Percentiles rank a stretch among this genome's conserved stretches.
Evolutionary conservation across 2,113 vertebrate species (phyloP).

Genomic region (Hyaena hyaena): DNA sequence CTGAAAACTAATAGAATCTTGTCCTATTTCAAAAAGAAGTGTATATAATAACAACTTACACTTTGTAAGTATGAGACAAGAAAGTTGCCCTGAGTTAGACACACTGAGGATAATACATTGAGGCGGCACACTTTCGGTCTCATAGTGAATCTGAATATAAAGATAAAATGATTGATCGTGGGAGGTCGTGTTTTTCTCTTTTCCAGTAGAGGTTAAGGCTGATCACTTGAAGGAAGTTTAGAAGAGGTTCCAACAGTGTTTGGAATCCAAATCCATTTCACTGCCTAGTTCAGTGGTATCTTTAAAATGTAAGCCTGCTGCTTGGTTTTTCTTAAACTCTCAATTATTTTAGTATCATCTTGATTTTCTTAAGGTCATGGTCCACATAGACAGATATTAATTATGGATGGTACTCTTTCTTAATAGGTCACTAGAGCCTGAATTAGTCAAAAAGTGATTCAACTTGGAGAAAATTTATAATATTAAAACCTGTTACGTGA

Average conservation of each 20-base stretch:
- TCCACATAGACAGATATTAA: neutral
- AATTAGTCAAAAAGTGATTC: constrained; percentile 52
- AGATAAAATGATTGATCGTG: neutral
- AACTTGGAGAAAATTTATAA: neutral
- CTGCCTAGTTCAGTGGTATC: neutral
- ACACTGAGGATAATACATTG: neutral
- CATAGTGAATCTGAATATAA: neutral
- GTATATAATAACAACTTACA: neutral
- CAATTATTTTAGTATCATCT: neutral
- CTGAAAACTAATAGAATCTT: neutral
- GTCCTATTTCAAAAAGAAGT: neutral
- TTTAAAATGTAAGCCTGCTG: neutral
- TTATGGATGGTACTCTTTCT: neutral
- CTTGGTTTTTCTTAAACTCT: neutral
- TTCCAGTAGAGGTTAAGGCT: neutral
- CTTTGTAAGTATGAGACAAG: neutral
- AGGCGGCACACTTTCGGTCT: neutral
- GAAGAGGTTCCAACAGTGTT: neutral
- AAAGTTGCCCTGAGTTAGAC: neutral
- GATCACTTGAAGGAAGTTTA: neutral
- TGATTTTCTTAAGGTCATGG: constrained; percentile 30
- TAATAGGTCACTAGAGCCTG: neutral
- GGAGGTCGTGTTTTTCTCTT: neutral
- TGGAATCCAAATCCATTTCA: constrained; percentile 20
- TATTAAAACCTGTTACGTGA: neutral